Evolutionary conservation across 2,113 vertebrate genomes (phyloP).

Genomic region (Ramphastos sulfuratus): DNA sequence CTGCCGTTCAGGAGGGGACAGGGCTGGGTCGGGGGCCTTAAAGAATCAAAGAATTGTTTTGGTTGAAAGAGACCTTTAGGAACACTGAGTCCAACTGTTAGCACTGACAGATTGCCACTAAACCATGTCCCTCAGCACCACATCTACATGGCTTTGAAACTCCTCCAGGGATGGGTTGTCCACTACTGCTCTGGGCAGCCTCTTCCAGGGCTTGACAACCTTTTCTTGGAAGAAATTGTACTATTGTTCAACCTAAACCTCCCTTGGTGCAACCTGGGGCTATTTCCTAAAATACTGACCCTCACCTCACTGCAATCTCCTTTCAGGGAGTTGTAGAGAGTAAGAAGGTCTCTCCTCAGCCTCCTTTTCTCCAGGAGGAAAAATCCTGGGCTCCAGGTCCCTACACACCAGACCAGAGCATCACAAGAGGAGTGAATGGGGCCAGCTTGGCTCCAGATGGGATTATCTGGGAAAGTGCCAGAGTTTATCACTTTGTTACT

Average conservation of each 20-base stretch:
- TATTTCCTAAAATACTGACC: no score
- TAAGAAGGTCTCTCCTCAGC: no score
- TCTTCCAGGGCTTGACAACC: no score
- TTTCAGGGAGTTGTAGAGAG: no score
- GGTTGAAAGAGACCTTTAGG: background rate
- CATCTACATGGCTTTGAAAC: background rate
- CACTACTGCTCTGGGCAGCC: no score
- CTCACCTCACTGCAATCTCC: no score
- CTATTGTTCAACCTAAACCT: no score
- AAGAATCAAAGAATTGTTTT: background rate
- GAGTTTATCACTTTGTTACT: background rate
- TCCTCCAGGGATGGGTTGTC: no score
- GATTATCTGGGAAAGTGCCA: background rate
- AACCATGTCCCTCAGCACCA: background rate
- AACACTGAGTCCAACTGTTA: background rate
- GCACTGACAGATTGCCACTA: background rate
- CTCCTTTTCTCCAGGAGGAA: no score
- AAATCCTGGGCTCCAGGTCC: background rate
- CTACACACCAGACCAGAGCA: rapidly evolving
- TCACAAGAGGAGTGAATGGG: no score
- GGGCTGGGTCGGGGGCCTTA: rapidly evolving
- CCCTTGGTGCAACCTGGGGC: no score
- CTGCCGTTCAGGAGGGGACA: rapidly evolving
- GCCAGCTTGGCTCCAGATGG: background rate
- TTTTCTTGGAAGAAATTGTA: no score